Evolutionary conservation across 2,113 vertebrate genomes (phyloP).

Genomic region (Rana temporaria): DNA sequence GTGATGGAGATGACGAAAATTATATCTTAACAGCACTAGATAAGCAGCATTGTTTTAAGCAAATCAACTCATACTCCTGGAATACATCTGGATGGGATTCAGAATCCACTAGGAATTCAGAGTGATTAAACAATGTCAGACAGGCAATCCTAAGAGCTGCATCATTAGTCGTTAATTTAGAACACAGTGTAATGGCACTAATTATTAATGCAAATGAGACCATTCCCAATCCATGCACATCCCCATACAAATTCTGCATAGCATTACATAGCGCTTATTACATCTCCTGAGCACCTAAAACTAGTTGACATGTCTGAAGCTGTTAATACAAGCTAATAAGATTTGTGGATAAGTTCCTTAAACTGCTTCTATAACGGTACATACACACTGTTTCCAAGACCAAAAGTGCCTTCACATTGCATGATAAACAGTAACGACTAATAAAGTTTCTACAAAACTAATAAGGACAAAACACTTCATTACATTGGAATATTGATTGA

Average conservation of each 20-base stretch:
- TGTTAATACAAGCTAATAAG: slow-evolving; percentile 3
- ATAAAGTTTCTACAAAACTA: slow-evolving; percentile 1
- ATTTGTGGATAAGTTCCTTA: slow-evolving; percentile 5
- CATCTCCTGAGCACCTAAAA: slow-evolving; percentile 12
- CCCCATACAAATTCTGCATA: neutral
- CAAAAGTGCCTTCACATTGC: neutral
- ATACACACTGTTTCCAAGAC: neutral
- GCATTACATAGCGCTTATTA: slow-evolving; percentile 3
- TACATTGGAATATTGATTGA: slow-evolving; percentile 20
- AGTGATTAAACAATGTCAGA: slow-evolving; percentile 54
- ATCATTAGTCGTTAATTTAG: slow-evolving; percentile 56
- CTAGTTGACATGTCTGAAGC: slow-evolving; percentile 7
- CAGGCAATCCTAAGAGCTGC: slow-evolving; percentile 51
- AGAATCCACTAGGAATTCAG: slow-evolving; percentile 34
- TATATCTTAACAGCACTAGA: neutral
- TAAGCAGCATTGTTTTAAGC: slow-evolving; percentile 25
- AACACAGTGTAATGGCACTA: slow-evolving; percentile 53
- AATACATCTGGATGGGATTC: slow-evolving; percentile 38
- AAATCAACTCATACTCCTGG: slow-evolving; percentile 33
- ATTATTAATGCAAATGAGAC: slow-evolving; percentile 55
- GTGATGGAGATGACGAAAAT: too few relatives aligned
- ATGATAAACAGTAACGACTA: slow-evolving; percentile 2
- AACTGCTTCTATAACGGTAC: neutral
- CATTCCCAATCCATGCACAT: slow-evolving; percentile 43
- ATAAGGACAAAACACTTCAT: slow-evolving; percentile 19